phyloP scores from a whole-genome alignment of 1,140 invertebrate genomes.

The Zaprionus kolodkinae region DNA sequence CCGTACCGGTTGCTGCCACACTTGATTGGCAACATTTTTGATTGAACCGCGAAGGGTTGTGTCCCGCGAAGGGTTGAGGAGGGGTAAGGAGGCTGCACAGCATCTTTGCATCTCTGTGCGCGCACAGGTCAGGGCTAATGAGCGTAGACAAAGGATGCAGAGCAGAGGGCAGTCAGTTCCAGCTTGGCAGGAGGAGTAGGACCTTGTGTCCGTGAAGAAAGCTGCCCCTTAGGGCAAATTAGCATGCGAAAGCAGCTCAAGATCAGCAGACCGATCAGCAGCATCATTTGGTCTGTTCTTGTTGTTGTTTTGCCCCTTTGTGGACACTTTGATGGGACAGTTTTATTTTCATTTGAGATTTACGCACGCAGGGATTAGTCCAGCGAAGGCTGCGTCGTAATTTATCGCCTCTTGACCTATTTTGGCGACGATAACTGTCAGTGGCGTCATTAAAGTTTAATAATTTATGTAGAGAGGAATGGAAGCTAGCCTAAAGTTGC shows the following conservation, averaged over 20 bases:
- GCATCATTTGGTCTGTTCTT: conserved; percentile 22
- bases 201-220: conserved; percentile 71
- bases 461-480: conserved; percentile 79
- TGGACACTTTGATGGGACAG: conserved; percentile 76
- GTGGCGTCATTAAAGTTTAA: conserved; percentile 76
- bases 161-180: conserved; percentile 59
- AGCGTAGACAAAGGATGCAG: conserved; percentile 60
- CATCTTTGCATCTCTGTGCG: conserved; percentile 41
- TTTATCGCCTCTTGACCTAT: conserved; percentile 77
- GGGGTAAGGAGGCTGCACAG: conserved; percentile 2
- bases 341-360: conserved; percentile 83
- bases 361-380: conserved; percentile 63
- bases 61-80: not conserved
- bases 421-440: conserved; percentile 81
- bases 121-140: conserved; percentile 67
- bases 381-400: conserved; percentile 58
- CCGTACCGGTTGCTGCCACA: conserved; percentile 24
- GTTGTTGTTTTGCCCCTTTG: conserved; percentile 59
- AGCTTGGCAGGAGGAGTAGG: conserved; percentile 74
- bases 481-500: too few relatives aligned
- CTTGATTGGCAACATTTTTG: conserved; percentile 41
- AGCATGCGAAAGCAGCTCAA: conserved; percentile 77
- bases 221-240: conserved; percentile 40
- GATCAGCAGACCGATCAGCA: conserved; percentile 13
- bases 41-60: conserved; percentile 35